Conservation (phyloP, 2,797 vertebrate species). For the Ctenosaura bakeri region DNA sequence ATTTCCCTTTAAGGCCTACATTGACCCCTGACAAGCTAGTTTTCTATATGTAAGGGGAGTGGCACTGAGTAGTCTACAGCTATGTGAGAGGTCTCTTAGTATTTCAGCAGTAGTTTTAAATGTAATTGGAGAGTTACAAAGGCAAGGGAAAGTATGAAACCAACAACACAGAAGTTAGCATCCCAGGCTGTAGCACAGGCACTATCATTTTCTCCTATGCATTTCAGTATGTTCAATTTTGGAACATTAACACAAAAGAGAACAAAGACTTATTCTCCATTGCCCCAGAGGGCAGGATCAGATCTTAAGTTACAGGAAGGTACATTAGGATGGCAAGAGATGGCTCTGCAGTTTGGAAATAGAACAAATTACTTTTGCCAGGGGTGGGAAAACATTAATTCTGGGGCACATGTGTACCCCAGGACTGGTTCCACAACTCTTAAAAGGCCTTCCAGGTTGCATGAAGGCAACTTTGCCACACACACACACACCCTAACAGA, state of each 20-base stretch:
- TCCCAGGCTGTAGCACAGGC: neutral
- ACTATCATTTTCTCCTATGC: too few relatives aligned
- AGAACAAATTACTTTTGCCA: neutral
- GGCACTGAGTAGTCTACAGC: neutral
- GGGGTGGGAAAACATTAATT: too few relatives aligned
- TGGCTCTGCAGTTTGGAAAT: neutral
- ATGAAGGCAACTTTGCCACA: too few relatives aligned
- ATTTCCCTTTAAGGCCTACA: too few relatives aligned
- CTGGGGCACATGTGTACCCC: too few relatives aligned
- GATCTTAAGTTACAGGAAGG: neutral
- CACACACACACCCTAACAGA: too few relatives aligned
- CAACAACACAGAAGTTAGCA: neutral
- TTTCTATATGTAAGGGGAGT: neutral
- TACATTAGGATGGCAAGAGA: neutral
- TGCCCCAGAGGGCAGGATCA: neutral
- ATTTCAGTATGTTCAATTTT: neutral
- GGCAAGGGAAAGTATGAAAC: neutral
- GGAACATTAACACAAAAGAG: neutral
- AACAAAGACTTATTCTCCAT: neutral
- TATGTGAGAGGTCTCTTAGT: neutral
- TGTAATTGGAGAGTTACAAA: neutral
- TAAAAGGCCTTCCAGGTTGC: too few relatives aligned
- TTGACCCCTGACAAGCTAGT: neutral
- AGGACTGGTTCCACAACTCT: too few relatives aligned
- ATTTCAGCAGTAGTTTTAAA: slow-evolving; percentile 1